Evolutionary conservation across 2,888 invertebrate genomes (phyloP).

Genomic region (Notodonta ziczac): DNA sequence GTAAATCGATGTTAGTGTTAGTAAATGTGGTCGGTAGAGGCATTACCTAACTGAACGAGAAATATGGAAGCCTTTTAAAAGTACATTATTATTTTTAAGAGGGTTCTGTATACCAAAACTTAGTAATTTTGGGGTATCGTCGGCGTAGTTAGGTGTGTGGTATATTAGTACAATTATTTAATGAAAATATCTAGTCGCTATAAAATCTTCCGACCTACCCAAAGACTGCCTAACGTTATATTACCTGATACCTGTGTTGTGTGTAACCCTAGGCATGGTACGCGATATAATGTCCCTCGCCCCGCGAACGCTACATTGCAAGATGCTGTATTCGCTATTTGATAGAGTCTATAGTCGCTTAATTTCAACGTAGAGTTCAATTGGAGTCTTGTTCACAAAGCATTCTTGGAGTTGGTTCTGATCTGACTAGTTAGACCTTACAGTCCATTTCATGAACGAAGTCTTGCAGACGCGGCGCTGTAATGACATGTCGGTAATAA

Average conservation of each 20-base stretch:
- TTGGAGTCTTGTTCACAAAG: no score
- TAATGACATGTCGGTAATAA: no score
- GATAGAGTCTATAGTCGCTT: no score
- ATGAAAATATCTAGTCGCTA: constrained; percentile 70
- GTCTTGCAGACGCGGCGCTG: no score
- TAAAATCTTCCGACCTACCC: constrained; percentile 84
- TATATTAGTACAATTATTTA: constrained; percentile 62
- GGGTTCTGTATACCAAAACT: constrained; percentile 37
- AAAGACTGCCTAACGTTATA: constrained; percentile 83
- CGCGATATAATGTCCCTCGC: constrained; percentile 60
- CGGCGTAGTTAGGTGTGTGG: constrained; percentile 58
- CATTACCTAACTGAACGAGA: constrained; percentile 44
- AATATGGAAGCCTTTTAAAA: constrained; percentile 33
- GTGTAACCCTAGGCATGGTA: constrained; percentile 68
- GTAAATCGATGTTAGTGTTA: constrained; percentile 76
- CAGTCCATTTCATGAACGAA: no score
- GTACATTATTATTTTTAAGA: constrained; percentile 36
- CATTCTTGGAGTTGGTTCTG: no score
- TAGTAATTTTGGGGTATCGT: constrained; percentile 54
- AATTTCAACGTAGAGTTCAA: no score
- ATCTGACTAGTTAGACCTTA: no score
- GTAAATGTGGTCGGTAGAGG: constrained; percentile 78
- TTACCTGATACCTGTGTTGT: constrained; percentile 73
- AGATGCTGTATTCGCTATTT: constrained; percentile 37
- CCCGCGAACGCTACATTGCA: constrained; percentile 71